Evolutionary conservation across 2,113 vertebrate genomes (phyloP).

Genomic region (Pycnonotus jocosus): DNA sequence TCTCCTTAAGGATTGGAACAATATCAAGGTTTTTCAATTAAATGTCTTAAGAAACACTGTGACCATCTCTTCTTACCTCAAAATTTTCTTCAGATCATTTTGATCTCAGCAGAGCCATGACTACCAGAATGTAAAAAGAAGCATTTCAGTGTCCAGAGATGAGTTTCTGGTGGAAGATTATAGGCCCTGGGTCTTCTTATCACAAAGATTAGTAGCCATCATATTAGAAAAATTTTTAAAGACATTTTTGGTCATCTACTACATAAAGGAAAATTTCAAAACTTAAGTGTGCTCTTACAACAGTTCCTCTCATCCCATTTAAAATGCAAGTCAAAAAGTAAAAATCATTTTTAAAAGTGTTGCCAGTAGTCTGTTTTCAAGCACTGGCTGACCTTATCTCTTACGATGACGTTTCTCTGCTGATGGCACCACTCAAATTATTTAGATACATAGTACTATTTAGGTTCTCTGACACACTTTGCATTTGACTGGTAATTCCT

Average conservation of each 20-base stretch:
- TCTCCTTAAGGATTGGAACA: background rate
- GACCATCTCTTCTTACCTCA: background rate
- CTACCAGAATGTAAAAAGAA: background rate
- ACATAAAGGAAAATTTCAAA: background rate
- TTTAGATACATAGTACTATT: background rate
- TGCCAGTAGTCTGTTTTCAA: background rate
- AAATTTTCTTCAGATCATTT: background rate
- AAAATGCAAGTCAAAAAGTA: background rate
- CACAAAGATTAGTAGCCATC: background rate
- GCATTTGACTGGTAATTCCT: background rate
- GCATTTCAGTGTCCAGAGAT: background rate
- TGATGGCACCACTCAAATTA: background rate
- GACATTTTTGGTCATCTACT: background rate
- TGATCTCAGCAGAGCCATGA: background rate
- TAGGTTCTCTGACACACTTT: background rate
- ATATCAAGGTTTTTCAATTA: background rate
- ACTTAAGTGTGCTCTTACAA: background rate
- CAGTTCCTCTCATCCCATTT: background rate
- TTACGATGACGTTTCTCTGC: background rate
- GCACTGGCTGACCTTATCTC: background rate
- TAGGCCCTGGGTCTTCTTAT: background rate
- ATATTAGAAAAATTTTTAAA: background rate
- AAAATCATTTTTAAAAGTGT: background rate
- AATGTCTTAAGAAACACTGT: background rate
- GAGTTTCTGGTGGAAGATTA: background rate